Evolutionary conservation across 2,888 invertebrate species (phyloP).

Genomic region (Epirrita christyi): DNA sequence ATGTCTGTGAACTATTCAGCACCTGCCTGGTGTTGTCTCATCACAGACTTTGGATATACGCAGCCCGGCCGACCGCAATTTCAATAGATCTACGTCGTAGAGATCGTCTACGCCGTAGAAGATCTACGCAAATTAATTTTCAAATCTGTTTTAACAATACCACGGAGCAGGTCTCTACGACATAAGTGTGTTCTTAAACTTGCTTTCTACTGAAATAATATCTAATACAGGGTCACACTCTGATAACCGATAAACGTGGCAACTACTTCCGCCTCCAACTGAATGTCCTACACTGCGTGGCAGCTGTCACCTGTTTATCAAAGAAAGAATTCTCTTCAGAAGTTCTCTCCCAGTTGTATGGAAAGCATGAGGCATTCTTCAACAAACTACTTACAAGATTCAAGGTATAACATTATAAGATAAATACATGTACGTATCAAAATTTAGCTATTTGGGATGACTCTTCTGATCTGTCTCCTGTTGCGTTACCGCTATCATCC

Average conservation of each 20-base stretch:
- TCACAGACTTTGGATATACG: too few relatives aligned
- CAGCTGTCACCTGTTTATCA: slow-evolving; percentile 86
- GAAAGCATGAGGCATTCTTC: slow-evolving; percentile 89
- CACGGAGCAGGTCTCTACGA: too few relatives aligned
- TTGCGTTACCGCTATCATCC: too few relatives aligned
- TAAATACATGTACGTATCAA: too few relatives aligned
- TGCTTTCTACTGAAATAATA: not conserved
- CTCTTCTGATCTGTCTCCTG: too few relatives aligned
- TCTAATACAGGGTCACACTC: slow-evolving; percentile 78
- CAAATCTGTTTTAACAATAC: too few relatives aligned
- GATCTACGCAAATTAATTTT: too few relatives aligned
- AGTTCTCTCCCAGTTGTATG: slow-evolving; percentile 87
- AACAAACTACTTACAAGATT: slow-evolving; percentile 87
- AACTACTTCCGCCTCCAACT: slow-evolving; percentile 86
- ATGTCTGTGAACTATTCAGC: too few relatives aligned
- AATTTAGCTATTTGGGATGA: too few relatives aligned
- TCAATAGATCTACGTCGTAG: not conserved
- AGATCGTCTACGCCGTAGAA: slow-evolving; percentile 11
- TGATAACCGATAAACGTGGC: slow-evolving; percentile 83
- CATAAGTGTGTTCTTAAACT: not conserved
- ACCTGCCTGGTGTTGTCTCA: too few relatives aligned
- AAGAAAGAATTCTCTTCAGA: slow-evolving; percentile 81
- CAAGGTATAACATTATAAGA: slow-evolving; percentile 63
- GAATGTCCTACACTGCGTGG: slow-evolving; percentile 82
- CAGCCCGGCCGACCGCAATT: too few relatives aligned